Evolutionary conservation across 2,888 invertebrate species (phyloP).

Genomic region (Noctua janthina): DNA sequence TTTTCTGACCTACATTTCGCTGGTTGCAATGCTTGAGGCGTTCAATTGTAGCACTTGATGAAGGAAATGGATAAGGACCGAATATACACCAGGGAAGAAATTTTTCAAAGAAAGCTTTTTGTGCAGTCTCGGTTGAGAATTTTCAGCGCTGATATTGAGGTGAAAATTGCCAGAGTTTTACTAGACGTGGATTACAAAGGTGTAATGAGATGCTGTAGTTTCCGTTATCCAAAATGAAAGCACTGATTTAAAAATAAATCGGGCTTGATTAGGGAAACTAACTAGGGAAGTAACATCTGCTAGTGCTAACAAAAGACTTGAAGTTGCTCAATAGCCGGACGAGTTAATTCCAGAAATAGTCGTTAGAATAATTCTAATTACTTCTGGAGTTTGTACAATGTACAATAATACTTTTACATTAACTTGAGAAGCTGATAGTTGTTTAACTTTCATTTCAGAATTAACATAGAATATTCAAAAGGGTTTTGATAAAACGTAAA

Average conservation of each 20-base stretch:
- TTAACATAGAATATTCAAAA: constrained; percentile 34
- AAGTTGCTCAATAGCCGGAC: neutral
- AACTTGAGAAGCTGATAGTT: constrained; percentile 31
- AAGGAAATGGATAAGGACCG: constrained; percentile 40
- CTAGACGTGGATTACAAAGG: neutral
- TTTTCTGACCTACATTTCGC: constrained; percentile 60
- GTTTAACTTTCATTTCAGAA: constrained; percentile 43
- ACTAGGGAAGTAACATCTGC: constrained; percentile 21
- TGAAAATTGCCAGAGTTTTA: neutral
- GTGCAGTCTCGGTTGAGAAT: neutral
- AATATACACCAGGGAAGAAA: constrained; percentile 19
- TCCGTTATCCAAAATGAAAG: neutral
- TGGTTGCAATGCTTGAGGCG: constrained; percentile 55
- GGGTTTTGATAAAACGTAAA: constrained; percentile 14
- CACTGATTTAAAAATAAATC: neutral
- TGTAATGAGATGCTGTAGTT: neutral
- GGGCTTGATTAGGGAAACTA: neutral
- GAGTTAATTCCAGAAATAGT: constrained; percentile 31
- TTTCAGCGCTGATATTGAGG: constrained; percentile 2
- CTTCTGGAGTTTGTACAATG: constrained; percentile 36
- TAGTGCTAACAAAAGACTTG: constrained; percentile 17
- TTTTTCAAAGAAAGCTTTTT: constrained; percentile 9
- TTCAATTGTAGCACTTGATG: constrained; percentile 54
- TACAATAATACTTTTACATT: constrained; percentile 32
- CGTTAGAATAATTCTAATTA: constrained; percentile 39